A percentile compares a stretch with the other conserved stretches of the same genome.
Conservation (phyloP, 2,888 invertebrate species). For the Zaprionus bogoriensis region DNA sequence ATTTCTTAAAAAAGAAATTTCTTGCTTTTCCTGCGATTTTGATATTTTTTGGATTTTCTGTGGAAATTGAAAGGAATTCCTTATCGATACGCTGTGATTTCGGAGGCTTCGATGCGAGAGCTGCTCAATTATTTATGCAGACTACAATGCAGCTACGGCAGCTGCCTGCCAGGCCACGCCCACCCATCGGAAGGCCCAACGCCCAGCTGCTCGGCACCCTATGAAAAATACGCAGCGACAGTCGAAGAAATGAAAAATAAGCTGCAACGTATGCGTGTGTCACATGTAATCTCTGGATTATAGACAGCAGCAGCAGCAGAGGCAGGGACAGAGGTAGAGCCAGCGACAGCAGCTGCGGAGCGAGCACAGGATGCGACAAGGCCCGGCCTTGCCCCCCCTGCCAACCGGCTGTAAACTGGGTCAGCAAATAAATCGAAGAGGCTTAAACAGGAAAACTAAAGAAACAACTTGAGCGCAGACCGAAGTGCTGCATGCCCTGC, state of each 20-base stretch:
- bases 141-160: conserved; percentile 49
- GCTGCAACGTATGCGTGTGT: conserved; percentile 77
- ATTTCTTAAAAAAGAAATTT: too few species aligned
- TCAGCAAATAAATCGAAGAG: conserved; percentile 72
- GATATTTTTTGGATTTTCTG: background rate
- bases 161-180: conserved; percentile 31
- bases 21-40: too few species aligned
- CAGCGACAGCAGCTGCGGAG: background rate
- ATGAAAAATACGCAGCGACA: conserved; percentile 57
- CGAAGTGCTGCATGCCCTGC: conserved; percentile 38
- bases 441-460: conserved; percentile 41
- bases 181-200: background rate
- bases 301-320: conserved; percentile 52
- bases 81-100: conserved; percentile 29
- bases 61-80: conserved; percentile 21
- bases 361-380: too few species aligned
- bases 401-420: conserved; percentile 55
- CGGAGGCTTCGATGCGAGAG: conserved; percentile 15
- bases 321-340: background rate
- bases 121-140: conserved; percentile 71
- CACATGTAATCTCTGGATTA: conserved; percentile 75
- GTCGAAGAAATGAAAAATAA: conserved; percentile 75
- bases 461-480: conserved; percentile 18
- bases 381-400: background rate
- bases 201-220: conserved; percentile 4